A percentile compares a stretch with the other conserved stretches of the same genome.
Conservation (phyloP, 2,113 vertebrate genomes). For the Carassius auratus region DNA sequence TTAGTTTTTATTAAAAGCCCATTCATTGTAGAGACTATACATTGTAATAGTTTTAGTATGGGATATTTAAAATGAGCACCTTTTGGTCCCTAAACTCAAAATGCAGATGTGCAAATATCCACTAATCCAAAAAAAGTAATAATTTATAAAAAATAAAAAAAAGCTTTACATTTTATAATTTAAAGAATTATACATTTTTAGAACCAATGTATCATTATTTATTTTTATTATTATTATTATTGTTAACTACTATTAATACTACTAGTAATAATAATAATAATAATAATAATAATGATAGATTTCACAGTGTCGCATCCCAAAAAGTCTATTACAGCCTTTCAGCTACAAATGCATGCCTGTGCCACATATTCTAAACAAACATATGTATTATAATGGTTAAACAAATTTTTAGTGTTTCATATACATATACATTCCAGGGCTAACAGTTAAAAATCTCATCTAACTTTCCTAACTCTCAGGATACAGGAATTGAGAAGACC, state of each 20-base stretch:
- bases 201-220: not conserved
- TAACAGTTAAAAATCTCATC: constrained; percentile 1
- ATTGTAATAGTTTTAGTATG: not conserved
- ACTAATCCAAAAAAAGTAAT: not conserved
- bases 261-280: not conserved
- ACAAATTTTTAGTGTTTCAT: not conserved
- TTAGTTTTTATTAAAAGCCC: not conserved
- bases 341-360: not conserved
- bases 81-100: not conserved
- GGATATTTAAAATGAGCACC: not conserved
- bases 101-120: not conserved
- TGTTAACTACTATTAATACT: not conserved
- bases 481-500: not conserved
- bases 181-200: not conserved
- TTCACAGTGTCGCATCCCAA: too few relatives aligned
- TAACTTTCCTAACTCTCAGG: constrained; percentile 10
- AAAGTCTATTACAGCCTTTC: too few relatives aligned
- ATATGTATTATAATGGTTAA: not conserved
- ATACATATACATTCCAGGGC: not conserved
- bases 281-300: too few relatives aligned
- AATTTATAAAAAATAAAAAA: not conserved
- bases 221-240: not conserved
- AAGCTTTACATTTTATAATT: not conserved
- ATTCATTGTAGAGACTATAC: not conserved
- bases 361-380: not conserved